phyloP scores from a whole-genome alignment of 2,888 invertebrate species.

The Ophion obscuratus region DNA sequence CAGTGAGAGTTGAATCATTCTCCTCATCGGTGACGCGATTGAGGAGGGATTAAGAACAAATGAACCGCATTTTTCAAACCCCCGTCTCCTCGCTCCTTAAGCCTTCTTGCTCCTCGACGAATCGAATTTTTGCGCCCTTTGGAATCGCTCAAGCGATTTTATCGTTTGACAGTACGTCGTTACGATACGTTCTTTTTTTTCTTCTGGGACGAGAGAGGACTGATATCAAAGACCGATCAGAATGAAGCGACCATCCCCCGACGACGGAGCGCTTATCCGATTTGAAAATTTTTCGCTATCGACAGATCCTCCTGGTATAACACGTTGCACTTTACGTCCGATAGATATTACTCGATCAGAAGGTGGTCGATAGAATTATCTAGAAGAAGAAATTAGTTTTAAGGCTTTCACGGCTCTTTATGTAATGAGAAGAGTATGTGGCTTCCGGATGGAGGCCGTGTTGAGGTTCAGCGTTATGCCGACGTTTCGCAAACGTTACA shows the following conservation, averaged over 20 bases:
- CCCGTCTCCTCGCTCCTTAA: neutral
- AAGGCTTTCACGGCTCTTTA: too few species aligned
- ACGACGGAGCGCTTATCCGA: slow-evolving; percentile 33
- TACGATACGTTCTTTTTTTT: slow-evolving; percentile 6
- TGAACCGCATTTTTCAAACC: neutral
- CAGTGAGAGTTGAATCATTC: too few species aligned
- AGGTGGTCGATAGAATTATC: neutral
- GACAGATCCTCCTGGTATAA: neutral
- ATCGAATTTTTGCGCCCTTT: slow-evolving; percentile 15
- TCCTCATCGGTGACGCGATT: too few species aligned
- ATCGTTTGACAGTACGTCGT: slow-evolving; percentile 40
- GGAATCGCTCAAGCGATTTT: slow-evolving; percentile 44
- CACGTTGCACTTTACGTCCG: neutral
- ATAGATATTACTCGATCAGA: neutral
- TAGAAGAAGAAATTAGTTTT: neutral
- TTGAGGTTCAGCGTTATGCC: too few species aligned
- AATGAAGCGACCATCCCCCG: slow-evolving; percentile 4
- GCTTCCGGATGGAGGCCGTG: too few species aligned
- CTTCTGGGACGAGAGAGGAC: slow-evolving; percentile 15
- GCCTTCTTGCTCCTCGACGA: neutral
- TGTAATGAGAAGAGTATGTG: too few species aligned
- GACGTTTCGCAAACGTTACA: too few species aligned
- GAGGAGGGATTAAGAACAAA: too few species aligned
- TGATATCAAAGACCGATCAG: slow-evolving; percentile 31
- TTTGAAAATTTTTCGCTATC: neutral